Evolutionary conservation across 2,888 invertebrate species (phyloP).

Genomic region (Cetonia aurata): DNA sequence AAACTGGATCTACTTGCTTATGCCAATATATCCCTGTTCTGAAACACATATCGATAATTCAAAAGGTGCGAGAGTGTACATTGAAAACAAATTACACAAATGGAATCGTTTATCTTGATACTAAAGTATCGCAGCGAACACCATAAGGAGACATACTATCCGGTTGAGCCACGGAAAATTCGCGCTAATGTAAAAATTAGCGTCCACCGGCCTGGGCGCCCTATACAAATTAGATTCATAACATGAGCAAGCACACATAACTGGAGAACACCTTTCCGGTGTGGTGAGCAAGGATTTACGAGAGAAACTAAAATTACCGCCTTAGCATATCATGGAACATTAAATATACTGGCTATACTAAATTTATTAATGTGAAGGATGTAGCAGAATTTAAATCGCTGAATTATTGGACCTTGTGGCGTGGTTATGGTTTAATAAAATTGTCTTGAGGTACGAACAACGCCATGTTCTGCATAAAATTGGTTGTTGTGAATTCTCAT

Average conservation of each 20-base stretch:
- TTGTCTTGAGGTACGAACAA: constrained; percentile 15
- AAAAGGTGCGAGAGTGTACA: constrained; percentile 20
- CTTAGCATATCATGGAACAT: constrained; percentile 16
- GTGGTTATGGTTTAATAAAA: constrained; percentile 29
- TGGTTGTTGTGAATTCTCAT: background rate
- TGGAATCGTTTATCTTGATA: constrained; percentile 34
- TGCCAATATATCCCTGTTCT: background rate
- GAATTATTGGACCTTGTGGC: constrained; percentile 28
- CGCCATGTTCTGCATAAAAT: constrained; percentile 7
- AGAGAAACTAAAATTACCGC: constrained; percentile 15
- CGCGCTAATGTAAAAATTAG: constrained; percentile 30
- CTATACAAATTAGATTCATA: constrained; percentile 41
- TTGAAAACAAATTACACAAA: constrained; percentile 41
- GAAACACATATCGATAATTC: constrained; percentile 27
- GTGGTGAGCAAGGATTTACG: constrained; percentile 24
- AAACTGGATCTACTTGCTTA: too few species aligned
- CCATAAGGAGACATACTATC: constrained; percentile 19
- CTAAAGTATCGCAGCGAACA: background rate
- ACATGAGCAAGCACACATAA: constrained; percentile 18
- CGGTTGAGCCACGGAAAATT: constrained; percentile 1
- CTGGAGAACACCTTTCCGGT: constrained; percentile 15
- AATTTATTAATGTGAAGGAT: constrained; percentile 29
- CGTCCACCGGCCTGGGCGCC: constrained; percentile 14
- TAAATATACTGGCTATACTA: constrained; percentile 23
- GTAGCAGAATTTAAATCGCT: constrained; percentile 35